phyloP scores from a whole-genome alignment of 2,888 invertebrate genomes.

The Stenolophus ochropezus region DNA sequence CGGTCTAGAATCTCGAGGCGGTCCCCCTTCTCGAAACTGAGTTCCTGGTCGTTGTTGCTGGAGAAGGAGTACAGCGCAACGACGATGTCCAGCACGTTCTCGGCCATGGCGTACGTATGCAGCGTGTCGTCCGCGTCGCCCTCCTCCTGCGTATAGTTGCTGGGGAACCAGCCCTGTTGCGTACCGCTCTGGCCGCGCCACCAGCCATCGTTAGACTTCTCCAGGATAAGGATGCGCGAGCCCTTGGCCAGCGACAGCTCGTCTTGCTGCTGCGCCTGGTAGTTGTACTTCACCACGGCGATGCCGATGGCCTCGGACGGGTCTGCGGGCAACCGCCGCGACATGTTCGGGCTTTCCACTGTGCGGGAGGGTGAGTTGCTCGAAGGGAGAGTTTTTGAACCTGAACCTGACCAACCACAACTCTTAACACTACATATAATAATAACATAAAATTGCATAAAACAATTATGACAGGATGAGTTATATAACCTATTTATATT shows the following conservation, averaged over 20 bases:
- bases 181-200: constrained; percentile 92
- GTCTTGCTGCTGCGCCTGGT: constrained; percentile 79
- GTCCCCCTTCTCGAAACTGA: constrained; percentile 98
- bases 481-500: too few relatives aligned
- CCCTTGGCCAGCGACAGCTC: constrained; percentile 96
- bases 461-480: too few relatives aligned
- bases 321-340: constrained; percentile 85
- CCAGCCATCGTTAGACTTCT: constrained; percentile 99
- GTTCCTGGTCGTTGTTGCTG: constrained; percentile 95
- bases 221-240: constrained; percentile 93
- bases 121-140: constrained; percentile 90
- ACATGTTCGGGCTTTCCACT: constrained; percentile 84
- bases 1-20: constrained; percentile 96
- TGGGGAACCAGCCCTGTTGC: constrained; percentile 94
- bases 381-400: constrained; percentile 89
- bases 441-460: too few relatives aligned
- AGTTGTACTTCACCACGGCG: constrained; percentile 96
- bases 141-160: constrained; percentile 97
- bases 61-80: constrained; percentile 96
- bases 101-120: constrained; percentile 95
- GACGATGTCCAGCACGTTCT: constrained; percentile 96
- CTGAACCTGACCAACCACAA: constrained; percentile 76
- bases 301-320: constrained; percentile 90
- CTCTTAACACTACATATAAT: too few relatives aligned
- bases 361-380: constrained; percentile 90